These are phyloP conservation scores for Melinopterus prodromus DNA, from an alignment of 2,888 invertebrate genomes.

Conservation along the genomic window DNA sequence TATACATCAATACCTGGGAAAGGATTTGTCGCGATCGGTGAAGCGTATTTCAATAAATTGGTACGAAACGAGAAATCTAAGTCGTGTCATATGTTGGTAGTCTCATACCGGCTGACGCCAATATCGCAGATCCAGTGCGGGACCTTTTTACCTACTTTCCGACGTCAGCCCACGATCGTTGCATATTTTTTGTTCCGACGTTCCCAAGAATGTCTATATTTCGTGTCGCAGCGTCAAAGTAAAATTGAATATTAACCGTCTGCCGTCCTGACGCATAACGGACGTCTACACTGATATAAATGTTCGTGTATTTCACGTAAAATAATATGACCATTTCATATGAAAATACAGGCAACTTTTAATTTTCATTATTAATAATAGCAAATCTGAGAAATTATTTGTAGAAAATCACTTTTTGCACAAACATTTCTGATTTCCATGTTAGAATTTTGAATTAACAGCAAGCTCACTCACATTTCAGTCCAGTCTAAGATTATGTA, in stretches of 20 bases:
- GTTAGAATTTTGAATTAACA: too few species aligned
- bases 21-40: not conserved
- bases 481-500: too few species aligned
- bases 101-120: not conserved
- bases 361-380: too few species aligned
- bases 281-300: not conserved
- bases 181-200: not conserved
- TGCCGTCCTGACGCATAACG: not conserved
- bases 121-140: not conserved
- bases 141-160: not conserved
- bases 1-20: not conserved
- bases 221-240: not conserved
- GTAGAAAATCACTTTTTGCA: too few species aligned
- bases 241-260: not conserved
- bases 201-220: not conserved
- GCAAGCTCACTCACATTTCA: too few species aligned
- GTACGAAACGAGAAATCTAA: not conserved
- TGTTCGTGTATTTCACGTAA: too few species aligned
- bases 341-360: too few species aligned
- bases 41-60: constrained; percentile 4
- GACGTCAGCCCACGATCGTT: not conserved
- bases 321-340: too few species aligned
- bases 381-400: too few species aligned
- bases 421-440: too few species aligned
- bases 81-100: not conserved